Evolutionary conservation across 1,140 invertebrate species (phyloP), one percentile per base, ranked within the genome.

Genomic region (Trichoplusia ni): DNA sequence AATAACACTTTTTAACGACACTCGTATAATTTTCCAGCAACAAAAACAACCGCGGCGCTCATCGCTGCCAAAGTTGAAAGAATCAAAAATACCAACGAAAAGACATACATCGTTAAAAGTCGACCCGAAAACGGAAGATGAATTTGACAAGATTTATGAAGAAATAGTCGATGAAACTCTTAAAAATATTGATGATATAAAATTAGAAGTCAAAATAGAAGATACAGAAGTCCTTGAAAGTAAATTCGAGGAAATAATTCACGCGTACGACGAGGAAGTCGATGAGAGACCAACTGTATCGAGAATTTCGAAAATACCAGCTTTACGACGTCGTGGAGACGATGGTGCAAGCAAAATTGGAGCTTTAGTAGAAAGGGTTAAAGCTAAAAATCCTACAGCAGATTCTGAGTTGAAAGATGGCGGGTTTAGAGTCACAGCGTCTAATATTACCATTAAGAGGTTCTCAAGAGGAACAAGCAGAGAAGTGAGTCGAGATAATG

Each of bases 191-290:
- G 23, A 53, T 27, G 46, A 60, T n/a, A 64, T 33, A 59, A 60
- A 58, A 33, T 59, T 63, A 13, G 14, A 67, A 27, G 61, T 69
- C 16, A 64, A 75, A 64, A 53, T 84, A 6, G 77, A 81, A 14
- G 77, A 86, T 29, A 73, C 75, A 4, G 70, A 71, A 6, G 79
- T 75, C 67, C 27, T 86, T 9, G 84, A 86, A 33, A 77, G 47
- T 6, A 81, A 75, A 13, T 90, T 90, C 64, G 85, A 89, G 54
- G 85, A 89, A 75, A 82, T 88, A 33, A 82, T 89, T 27, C 84
- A 89, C 38, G 76, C 73, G 4, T 89, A 89, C 51, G 84, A 87
- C 18, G 81, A 83, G 19, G 67, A 78, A 14, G 73, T 80, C 60
- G 49, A 74, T 8, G 53, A 18, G 9, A 25, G 76, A 63, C 70